Conservation (phyloP, 2,797 vertebrate genomes). For the Spinus olivaceus region DNA sequence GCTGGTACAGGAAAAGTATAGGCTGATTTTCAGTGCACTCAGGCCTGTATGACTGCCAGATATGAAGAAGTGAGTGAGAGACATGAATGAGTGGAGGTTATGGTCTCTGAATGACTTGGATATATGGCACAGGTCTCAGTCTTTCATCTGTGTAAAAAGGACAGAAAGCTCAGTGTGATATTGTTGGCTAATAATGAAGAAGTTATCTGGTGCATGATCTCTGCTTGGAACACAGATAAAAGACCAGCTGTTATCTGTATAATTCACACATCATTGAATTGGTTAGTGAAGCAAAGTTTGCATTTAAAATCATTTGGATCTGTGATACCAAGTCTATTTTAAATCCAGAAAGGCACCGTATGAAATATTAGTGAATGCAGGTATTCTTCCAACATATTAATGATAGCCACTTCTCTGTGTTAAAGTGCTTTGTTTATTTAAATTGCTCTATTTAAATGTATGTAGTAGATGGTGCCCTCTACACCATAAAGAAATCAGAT, state of each 20-base stretch:
- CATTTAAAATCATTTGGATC: not conserved
- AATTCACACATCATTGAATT: not conserved
- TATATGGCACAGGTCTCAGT: not conserved
- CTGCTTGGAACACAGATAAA: not conserved
- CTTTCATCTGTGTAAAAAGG: not conserved
- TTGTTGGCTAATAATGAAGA: not conserved
- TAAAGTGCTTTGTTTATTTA: not conserved
- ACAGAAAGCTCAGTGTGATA: not conserved
- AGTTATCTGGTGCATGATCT: not conserved
- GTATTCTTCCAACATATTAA: not conserved
- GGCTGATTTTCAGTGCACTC: not conserved
- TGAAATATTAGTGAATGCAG: not conserved
- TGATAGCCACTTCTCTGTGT: not conserved
- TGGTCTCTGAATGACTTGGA: not conserved
- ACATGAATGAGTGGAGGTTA: not conserved
- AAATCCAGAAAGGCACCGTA: not conserved
- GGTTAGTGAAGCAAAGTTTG: not conserved
- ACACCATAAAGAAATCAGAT: not conserved
- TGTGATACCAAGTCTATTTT: not conserved
- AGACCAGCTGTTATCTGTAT: not conserved
- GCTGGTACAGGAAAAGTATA: not conserved
- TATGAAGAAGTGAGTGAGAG: accelerated
- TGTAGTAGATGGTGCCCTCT: not conserved
- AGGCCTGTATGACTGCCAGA: not conserved
- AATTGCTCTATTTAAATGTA: not conserved